Base-by-base conservation (phyloP, 2,797 vertebrate species). In the Pipistrellus pipistrellus region DNA sequence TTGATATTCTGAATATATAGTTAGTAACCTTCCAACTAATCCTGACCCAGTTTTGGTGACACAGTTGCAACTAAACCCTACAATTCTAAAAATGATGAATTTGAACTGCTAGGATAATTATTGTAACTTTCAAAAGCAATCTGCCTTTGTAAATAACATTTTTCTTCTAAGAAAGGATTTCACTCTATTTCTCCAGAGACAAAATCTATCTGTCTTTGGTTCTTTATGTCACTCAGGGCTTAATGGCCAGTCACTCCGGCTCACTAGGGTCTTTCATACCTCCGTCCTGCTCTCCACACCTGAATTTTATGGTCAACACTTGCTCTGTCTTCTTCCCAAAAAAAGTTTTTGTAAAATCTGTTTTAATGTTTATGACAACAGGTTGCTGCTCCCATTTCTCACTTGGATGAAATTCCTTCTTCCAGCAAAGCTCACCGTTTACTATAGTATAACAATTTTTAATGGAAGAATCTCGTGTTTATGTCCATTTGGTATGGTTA, bases 51-150 rank as follows among this genome's bases (percentile, higher is more conserved):
- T 85, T 35, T 92, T 81, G 21, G 27, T 69, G 46, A 85, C 46
- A 84, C 14, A 38, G 10, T 59, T 94, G 30, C 5, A 68, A 17
- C 17, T 66, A 44, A 91, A 59, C 1, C 6, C 85, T 21, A 51
- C 90, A 27, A 75, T 90, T 90, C 21, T 59, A 55, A 90, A 59
- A 73, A 3, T 78, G 53, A 57, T 84, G 35, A 81, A 64, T 35
- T 76, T 57, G 27, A 84, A 85, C 3, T n/a, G 2, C 13, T 35
- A 75, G 38, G 6, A 7, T 80, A 9, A 10, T 68, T 66, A 59
- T 30, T 72, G 20, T 8, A 83, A 83, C 4, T 41, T 80, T 93
- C 27, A 53, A 73, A 87, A 83, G 25, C 14, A 73, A 68, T 59
- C 55, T 30, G 41, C 18, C 38, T 86, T 81, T 90, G 59, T 48